Percentiles rank a stretch among this genome's conserved stretches.
phyloP scores from a whole-genome alignment of 2,888 invertebrate genomes.

The Trileptium ribeirensis region DNA sequence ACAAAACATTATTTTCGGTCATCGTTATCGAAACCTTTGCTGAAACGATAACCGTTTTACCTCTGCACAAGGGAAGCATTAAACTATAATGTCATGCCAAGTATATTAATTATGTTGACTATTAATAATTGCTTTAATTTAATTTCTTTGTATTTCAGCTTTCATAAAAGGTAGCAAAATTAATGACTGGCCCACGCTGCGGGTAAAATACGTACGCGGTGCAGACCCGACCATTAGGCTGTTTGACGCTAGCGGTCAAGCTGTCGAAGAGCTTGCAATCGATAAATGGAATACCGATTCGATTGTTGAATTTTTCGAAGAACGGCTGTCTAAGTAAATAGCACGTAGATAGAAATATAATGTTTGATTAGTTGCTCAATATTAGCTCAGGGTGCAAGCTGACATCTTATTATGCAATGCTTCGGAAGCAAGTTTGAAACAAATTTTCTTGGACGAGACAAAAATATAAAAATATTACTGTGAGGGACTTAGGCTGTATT shows the following conservation, averaged over 20 bases:
- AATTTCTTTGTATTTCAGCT: conserved; percentile 77
- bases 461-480: too few relatives aligned
- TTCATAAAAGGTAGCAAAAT: conserved; percentile 87
- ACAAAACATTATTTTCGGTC: too few relatives aligned
- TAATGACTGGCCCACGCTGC: conserved; percentile 76
- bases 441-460: too few relatives aligned
- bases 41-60: too few relatives aligned
- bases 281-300: conserved; percentile 97
- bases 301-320: conserved; percentile 84
- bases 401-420: too few relatives aligned
- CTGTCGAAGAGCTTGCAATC: conserved; percentile 68
- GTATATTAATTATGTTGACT: not conserved
- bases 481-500: too few relatives aligned
- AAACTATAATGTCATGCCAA: too few relatives aligned
- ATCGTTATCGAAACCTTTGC: too few relatives aligned
- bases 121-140: conserved; percentile 55
- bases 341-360: too few relatives aligned
- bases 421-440: too few relatives aligned
- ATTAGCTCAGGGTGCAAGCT: too few relatives aligned
- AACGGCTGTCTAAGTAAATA: conserved; percentile 62
- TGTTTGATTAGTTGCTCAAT: too few relatives aligned
- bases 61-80: not conserved
- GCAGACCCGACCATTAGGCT: conserved; percentile 86
- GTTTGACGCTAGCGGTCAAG: conserved; percentile 71
- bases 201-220: conserved; percentile 82